Conservation (phyloP, 2,113 vertebrate genomes). For the Tachysurus vachellii region DNA sequence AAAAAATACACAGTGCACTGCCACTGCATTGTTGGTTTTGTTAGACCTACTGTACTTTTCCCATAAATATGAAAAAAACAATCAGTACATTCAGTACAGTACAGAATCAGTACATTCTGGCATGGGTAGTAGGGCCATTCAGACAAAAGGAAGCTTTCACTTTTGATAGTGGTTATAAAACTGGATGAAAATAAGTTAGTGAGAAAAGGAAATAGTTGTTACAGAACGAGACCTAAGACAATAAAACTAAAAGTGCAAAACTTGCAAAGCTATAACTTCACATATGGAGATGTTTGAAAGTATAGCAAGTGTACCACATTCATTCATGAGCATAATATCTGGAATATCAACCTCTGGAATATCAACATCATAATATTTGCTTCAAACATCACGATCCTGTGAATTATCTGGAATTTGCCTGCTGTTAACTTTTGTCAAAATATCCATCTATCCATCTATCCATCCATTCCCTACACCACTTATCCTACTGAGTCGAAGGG, state of each 20-base stretch:
- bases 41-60: slow-evolving; percentile 52
- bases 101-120: slow-evolving; percentile 67
- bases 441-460: not conserved
- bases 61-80: slow-evolving; percentile 50
- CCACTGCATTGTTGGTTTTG: slow-evolving; percentile 60
- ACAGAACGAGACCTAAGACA: slow-evolving; percentile 40
- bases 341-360: slow-evolving; percentile 13
- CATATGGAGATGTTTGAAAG: slow-evolving; percentile 45
- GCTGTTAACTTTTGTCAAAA: not conserved
- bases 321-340: slow-evolving; percentile 13
- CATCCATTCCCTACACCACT: too few relatives aligned
- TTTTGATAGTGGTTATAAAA: slow-evolving; percentile 58
- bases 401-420: not conserved
- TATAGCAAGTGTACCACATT: slow-evolving; percentile 25
- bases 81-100: slow-evolving; percentile 67
- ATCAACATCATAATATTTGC: not conserved
- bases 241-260: slow-evolving; percentile 60
- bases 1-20: slow-evolving; percentile 62
- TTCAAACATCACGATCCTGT: not conserved
- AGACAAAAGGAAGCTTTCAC: slow-evolving; percentile 65
- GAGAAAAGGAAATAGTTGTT: slow-evolving; percentile 14
- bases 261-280: slow-evolving; percentile 61
- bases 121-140: slow-evolving; percentile 56
- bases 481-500: too few relatives aligned
- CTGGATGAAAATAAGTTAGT: not conserved